Conservation (phyloP, 2,888 invertebrate genomes). For the Neria commutata region DNA sequence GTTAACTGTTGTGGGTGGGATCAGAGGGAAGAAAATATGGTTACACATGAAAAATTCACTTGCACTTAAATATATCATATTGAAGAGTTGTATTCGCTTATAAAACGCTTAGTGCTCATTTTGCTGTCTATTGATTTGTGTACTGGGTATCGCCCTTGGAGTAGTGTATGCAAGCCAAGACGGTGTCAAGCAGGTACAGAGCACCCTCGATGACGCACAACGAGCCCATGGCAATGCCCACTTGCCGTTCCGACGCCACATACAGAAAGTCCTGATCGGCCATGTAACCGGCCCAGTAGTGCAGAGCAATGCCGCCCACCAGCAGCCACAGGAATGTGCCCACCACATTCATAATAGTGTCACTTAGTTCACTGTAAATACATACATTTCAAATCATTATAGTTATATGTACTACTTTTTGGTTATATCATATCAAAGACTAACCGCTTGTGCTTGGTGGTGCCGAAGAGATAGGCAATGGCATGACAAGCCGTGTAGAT, state of each 20-base stretch:
- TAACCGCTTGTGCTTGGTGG: constrained; percentile 77
- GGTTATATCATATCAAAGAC: too few relatives aligned
- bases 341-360: constrained; percentile 86
- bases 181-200: constrained; percentile 79
- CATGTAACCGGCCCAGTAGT: constrained; percentile 89
- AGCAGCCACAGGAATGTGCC: constrained; percentile 85
- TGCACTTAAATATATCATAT: constrained; percentile 41
- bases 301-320: constrained; percentile 83
- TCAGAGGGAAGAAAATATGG: neutral
- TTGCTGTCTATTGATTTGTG: constrained; percentile 29
- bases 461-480: constrained; percentile 77
- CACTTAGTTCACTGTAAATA: constrained; percentile 70
- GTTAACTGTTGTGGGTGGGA: neutral
- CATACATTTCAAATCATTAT: neutral
- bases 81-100: neutral
- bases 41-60: constrained; percentile 37
- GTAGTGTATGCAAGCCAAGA: constrained; percentile 76
- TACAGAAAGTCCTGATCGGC: constrained; percentile 78
- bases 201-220: constrained; percentile 82
- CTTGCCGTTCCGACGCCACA: constrained; percentile 77
- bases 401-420: neutral
- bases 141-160: constrained; percentile 66
- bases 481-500: constrained; percentile 81
- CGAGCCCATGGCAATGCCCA: constrained; percentile 81
- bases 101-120: neutral